Percentiles rank a stretch among this genome's conserved stretches.
phyloP scores from a whole-genome alignment of 2,888 invertebrate species.

The Parnassius apollo region DNA sequence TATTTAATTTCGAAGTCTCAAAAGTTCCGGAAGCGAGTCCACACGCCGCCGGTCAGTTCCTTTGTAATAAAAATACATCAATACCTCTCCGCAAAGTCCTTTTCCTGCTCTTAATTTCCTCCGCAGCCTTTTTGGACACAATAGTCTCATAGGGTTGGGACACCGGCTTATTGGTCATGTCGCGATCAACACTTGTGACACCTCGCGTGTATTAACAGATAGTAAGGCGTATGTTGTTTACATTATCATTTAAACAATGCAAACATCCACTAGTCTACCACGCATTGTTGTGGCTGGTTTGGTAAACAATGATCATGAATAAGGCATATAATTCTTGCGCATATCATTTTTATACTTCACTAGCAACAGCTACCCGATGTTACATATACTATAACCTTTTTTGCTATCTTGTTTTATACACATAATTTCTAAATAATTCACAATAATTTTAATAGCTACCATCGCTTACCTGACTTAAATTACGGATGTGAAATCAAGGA shows the following conservation, averaged over 20 bases:
- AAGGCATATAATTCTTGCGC: conserved; percentile 16
- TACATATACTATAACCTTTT: too few species aligned
- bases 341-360: conserved; percentile 7
- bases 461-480: too few species aligned
- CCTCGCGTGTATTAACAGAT: conserved; percentile 21
- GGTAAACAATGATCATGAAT: conserved; percentile 21
- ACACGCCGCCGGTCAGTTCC: too few species aligned
- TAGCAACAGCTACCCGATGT: not conserved
- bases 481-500: too few species aligned
- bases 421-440: too few species aligned
- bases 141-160: conserved; percentile 37
- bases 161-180: conserved; percentile 41
- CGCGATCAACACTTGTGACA: conserved; percentile 12
- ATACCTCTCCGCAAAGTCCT: conserved; percentile 55
- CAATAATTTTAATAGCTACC: too few species aligned
- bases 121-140: conserved; percentile 43
- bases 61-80: conserved; percentile 30
- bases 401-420: too few species aligned
- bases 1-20: too few species aligned
- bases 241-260: conserved; percentile 18
- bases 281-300: conserved; percentile 14
- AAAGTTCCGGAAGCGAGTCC: too few species aligned
- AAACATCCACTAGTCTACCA: conserved; percentile 9
- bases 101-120: conserved; percentile 53
- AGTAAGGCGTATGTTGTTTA: conserved; percentile 19